Conservation (phyloP, 2,888 invertebrate species). For the Drosophila tanythrix region DNA sequence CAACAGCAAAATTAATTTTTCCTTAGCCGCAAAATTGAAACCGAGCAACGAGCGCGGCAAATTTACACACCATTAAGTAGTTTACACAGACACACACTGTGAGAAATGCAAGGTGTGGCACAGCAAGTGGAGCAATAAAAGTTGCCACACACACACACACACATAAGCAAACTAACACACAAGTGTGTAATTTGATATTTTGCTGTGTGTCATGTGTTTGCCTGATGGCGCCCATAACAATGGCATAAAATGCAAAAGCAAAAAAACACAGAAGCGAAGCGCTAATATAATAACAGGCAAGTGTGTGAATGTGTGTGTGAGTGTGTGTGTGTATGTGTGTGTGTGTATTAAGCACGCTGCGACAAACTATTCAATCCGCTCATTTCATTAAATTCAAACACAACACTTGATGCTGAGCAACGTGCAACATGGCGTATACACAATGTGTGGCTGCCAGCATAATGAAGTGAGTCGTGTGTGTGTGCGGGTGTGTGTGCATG, state of each 20-base stretch:
- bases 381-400: slow-evolving; percentile 78
- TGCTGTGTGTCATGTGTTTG: slow-evolving; percentile 65
- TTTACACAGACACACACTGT: slow-evolving; percentile 62
- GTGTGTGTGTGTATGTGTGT: slow-evolving; percentile 13
- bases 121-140: slow-evolving; percentile 64
- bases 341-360: slow-evolving; percentile 33
- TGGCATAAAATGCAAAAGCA: slow-evolving; percentile 45
- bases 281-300: slow-evolving; percentile 73
- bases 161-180: slow-evolving; percentile 1
- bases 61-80: slow-evolving; percentile 84
- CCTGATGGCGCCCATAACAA: slow-evolving; percentile 62
- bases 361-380: slow-evolving; percentile 76
- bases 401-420: slow-evolving; percentile 52
- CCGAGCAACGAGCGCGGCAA: slow-evolving; percentile 62
- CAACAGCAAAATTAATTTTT: slow-evolving; percentile 72
- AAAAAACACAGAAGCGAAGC: slow-evolving; percentile 25
- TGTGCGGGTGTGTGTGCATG: slow-evolving; percentile 4
- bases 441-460: slow-evolving; percentile 69
- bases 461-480: slow-evolving; percentile 73
- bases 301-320: slow-evolving; percentile 4
- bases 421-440: slow-evolving; percentile 67
- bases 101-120: slow-evolving; percentile 56
- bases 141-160: slow-evolving; percentile 34
- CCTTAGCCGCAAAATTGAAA: slow-evolving; percentile 76
- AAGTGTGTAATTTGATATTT: slow-evolving; percentile 73